Percentiles rank a stretch among this genome's conserved stretches.
phyloP scores from a whole-genome alignment of 2,113 vertebrate species.

The Ciconia stormi region DNA sequence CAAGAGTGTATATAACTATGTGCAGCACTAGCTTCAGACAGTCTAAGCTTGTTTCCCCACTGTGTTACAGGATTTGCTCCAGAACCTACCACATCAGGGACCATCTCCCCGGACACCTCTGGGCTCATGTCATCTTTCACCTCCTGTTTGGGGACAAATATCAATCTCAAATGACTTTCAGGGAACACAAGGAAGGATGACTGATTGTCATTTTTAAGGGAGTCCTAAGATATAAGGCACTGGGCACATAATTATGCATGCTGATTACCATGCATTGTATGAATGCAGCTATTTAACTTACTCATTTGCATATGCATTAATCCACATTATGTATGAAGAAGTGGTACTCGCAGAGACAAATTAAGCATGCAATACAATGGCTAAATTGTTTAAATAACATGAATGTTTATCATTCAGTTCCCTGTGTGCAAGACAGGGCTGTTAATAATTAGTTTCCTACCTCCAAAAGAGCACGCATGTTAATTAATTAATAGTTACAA shows the following conservation, averaged over 20 bases:
- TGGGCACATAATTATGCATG: background rate
- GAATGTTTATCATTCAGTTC: constrained; percentile 41
- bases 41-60: background rate
- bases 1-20: accelerated
- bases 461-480: constrained; percentile 32
- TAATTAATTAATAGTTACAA: constrained; percentile 59
- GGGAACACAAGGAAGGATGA: background rate
- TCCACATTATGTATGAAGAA: constrained; percentile 20
- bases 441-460: constrained; percentile 57
- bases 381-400: constrained; percentile 55
- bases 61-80: accelerated
- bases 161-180: background rate
- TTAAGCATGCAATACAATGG: constrained; percentile 16
- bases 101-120: background rate
- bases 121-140: background rate
- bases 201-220: background rate
- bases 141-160: background rate
- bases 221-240: background rate
- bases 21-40: background rate
- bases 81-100: background rate
- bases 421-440: constrained; percentile 14
- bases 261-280: background rate
- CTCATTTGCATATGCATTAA: constrained; percentile 21
- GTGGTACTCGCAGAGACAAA: background rate
- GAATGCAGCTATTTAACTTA: background rate